These are phyloP conservation scores for Pogoniulus pusillus DNA, from an alignment of 2,797 vertebrate genomes.

Conservation along the genomic window DNA sequence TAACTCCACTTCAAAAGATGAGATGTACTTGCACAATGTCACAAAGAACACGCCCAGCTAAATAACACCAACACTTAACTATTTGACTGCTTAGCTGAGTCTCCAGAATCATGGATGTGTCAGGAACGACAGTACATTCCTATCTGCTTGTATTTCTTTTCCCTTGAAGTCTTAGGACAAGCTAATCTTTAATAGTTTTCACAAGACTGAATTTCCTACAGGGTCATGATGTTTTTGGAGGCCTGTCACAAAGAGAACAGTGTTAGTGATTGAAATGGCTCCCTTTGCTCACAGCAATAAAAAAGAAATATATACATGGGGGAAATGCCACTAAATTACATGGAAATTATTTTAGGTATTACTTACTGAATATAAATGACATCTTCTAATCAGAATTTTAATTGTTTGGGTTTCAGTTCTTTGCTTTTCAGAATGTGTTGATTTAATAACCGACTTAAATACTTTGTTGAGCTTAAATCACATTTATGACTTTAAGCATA, in stretches of 20 bases:
- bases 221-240: neutral
- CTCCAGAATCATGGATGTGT: neutral
- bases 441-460: neutral
- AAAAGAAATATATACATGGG: neutral
- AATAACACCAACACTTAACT: neutral
- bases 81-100: neutral
- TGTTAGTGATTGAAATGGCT: neutral
- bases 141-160: neutral
- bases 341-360: neutral
- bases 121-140: neutral
- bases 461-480: neutral
- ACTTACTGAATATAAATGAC: neutral
- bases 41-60: neutral
- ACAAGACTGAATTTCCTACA: conserved; percentile 1
- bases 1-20: neutral
- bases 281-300: neutral
- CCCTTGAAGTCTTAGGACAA: neutral
- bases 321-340: neutral
- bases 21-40: neutral
- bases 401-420: neutral
- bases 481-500: neutral
- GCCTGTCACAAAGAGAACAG: neutral
- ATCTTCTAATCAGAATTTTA: neutral
- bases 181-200: neutral
- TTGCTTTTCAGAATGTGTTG: neutral